Evolutionary conservation across 2,113 vertebrate species (phyloP).

Genomic region (Elgaria multicarinata): DNA sequence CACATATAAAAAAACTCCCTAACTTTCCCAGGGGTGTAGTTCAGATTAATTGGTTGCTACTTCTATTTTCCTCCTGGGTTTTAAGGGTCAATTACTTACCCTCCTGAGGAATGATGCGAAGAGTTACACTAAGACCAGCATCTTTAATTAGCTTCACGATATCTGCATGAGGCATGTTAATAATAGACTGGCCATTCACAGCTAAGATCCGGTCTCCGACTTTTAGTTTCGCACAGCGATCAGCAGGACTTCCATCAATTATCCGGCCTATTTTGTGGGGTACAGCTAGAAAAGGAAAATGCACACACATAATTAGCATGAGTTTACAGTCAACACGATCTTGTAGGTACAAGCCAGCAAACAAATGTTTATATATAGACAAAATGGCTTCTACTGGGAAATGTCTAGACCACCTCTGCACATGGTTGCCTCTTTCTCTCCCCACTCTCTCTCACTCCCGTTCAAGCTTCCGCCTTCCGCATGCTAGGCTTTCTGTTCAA

Average conservation of each 20-base stretch:
- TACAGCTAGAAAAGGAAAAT: conserved; percentile 82
- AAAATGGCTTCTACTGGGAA: conserved; percentile 1
- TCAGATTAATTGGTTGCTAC: conserved; percentile 69
- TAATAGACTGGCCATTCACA: conserved; percentile 95
- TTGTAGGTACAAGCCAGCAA: neutral
- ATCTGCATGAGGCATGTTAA: conserved; percentile 97
- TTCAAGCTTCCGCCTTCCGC: neutral
- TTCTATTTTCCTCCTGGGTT: conserved; percentile 65
- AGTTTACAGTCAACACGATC: neutral
- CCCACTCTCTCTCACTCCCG: too few species aligned
- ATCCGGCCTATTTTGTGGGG: conserved; percentile 98
- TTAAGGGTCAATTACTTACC: conserved; percentile 83
- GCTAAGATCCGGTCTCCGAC: conserved; percentile 98
- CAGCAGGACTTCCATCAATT: conserved; percentile 97
- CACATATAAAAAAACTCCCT: conserved; percentile 53
- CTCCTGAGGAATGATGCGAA: conserved; percentile 96
- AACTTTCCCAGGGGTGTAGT: conserved; percentile 59
- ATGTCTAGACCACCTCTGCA: neutral
- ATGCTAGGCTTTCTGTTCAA: neutral
- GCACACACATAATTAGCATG: conserved; percentile 46
- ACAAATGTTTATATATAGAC: neutral
- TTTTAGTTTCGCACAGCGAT: conserved; percentile 95
- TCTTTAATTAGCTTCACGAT: conserved; percentile 99
- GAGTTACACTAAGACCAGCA: conserved; percentile 94
- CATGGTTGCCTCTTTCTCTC: too few species aligned